Evolutionary conservation across 2,888 invertebrate genomes (phyloP), one percentile per base, ranked within the genome.

Genomic region (Coleophora deauratella): DNA sequence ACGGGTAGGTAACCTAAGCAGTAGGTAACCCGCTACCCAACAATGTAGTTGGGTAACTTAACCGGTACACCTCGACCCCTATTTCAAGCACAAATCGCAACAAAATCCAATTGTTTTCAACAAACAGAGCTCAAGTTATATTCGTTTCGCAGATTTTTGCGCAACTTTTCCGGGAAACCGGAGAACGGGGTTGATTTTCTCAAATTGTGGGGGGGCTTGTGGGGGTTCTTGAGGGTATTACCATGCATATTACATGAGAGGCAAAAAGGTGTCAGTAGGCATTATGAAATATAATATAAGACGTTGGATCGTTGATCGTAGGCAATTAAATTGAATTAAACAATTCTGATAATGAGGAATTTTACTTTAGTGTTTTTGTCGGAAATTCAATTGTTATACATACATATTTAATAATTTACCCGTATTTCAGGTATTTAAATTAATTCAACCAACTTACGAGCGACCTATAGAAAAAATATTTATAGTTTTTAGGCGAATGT

Each of bases 191-290:
- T 59, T 59, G 65, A 66, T 61, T 68, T 67, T 62, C 64, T 59
- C 65, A 72, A 75, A 73, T 72, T 72, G 72, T 62, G 54, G 47
- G 46, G 47, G 49, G 49, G 52, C 58, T 44, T 45, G 51, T 50
- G 51, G 49, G 54, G 47, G 47, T 45, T 41, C 67, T 62, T 55
- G 58, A 10, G 62, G 60, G 68, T 68, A 72, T 73, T 65, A 71
- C 63, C 73, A 78, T 78, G 76, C 73, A 78, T 78, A 78, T 77
- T 78, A 72, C 76, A 78, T 76, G 76, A 76, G 72, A 51, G 51
- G 61, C 68, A 72, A 77, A 77, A 76, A 70, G 67, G 66, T 70
- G 75, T 70, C 70, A 70, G 62, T 69, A 59, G 52, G 57, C 54
- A 52, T 52, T 51, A 50, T 55, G 58, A 63, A 66, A 62, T 63